Percentiles rank a stretch among this genome's conserved stretches.
These are phyloP conservation scores for Mormoops blainvillei DNA, from an alignment of 2,113 vertebrate genomes.

Conservation along the genomic window DNA sequence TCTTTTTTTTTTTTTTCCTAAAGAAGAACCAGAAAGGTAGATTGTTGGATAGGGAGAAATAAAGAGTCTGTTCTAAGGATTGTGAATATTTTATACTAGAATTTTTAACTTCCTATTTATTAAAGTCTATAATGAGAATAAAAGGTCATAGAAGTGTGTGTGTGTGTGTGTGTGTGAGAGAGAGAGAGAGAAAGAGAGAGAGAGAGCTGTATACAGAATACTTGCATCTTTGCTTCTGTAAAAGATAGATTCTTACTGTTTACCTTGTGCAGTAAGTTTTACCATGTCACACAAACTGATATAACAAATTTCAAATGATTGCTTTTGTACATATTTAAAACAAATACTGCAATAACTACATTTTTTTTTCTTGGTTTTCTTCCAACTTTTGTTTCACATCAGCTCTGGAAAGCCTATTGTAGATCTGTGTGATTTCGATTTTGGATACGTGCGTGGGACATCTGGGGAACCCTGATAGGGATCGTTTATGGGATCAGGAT, in stretches of 20 bases:
- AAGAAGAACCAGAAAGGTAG: not conserved
- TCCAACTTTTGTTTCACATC: not conserved
- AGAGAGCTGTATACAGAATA: not conserved
- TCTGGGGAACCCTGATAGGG: not conserved
- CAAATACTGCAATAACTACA: not conserved
- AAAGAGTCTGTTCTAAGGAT: not conserved
- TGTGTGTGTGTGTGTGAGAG: not conserved
- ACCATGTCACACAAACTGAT: not conserved
- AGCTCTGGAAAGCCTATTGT: not conserved
- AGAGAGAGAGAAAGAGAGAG: not conserved
- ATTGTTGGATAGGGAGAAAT: not conserved
- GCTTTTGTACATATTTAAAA: not conserved
- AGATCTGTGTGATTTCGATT: not conserved
- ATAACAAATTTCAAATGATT: not conserved
- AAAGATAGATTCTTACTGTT: not conserved
- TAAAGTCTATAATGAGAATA: not conserved
- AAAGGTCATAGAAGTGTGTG: not conserved
- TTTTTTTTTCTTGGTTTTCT: not conserved
- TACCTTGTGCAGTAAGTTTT: not conserved
- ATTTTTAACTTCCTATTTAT: slow-evolving; percentile 20
- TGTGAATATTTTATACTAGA: not conserved
- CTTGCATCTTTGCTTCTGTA: not conserved
- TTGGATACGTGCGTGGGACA: not conserved
- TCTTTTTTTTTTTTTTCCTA: too few relatives aligned
- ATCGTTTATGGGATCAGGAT: not conserved